phyloP scores from a whole-genome alignment of 2,797 vertebrate genomes.

The Todus mexicanus region DNA sequence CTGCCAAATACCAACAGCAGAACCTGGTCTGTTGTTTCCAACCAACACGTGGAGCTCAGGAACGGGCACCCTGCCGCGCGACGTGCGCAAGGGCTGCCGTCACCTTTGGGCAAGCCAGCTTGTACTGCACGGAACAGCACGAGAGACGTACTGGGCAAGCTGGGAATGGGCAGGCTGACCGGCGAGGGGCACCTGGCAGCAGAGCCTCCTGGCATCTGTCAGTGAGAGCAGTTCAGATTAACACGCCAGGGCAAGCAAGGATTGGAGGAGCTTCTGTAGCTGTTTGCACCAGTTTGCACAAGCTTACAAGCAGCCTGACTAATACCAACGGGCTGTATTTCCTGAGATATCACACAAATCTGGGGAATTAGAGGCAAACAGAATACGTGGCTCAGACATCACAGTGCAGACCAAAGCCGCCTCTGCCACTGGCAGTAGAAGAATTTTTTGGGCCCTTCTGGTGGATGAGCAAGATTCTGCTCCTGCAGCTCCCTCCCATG shows the following conservation, averaged over 20 bases:
- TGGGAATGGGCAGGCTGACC: not conserved
- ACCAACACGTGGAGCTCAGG: fast-evolving
- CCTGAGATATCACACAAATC: not conserved
- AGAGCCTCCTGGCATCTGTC: not conserved
- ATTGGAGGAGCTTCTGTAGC: not conserved
- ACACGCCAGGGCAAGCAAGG: not conserved
- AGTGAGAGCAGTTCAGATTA: not conserved
- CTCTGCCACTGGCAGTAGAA: not conserved
- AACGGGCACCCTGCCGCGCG: too few species aligned
- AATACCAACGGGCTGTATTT: not conserved
- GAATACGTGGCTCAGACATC: not conserved
- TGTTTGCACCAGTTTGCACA: not conserved
- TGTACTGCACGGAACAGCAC: not conserved
- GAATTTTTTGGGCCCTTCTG: not conserved
- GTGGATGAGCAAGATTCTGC: not conserved
- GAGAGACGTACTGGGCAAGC: not conserved
- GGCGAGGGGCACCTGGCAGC: not conserved
- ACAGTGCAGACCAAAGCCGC: not conserved
- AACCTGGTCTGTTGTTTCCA: not conserved
- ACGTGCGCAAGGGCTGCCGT: not conserved
- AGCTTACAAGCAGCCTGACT: not conserved
- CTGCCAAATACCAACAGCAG: not conserved
- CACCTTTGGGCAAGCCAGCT: not conserved
- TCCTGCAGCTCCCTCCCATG: not conserved
- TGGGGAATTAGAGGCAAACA: not conserved